phyloP scores from a whole-genome alignment of 2,888 invertebrate species.

The Epinotia bilunana region DNA sequence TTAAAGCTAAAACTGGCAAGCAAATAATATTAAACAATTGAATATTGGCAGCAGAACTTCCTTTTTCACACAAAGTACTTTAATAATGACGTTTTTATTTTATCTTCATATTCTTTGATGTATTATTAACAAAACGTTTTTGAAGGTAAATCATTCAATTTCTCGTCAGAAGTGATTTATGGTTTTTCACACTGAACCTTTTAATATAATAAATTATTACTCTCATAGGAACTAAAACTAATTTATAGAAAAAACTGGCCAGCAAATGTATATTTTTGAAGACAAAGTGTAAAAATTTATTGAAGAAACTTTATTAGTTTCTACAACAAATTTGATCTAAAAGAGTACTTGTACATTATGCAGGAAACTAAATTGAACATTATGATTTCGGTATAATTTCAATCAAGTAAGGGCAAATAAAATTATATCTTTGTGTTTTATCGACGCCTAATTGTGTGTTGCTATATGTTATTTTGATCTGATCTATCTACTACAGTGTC shows the following conservation, averaged over 20 bases:
- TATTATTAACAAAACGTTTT: neutral
- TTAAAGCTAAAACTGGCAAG: conserved; percentile 53
- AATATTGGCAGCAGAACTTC: neutral
- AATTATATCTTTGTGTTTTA: neutral
- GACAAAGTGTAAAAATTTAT: too few relatives aligned
- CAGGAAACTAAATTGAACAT: neutral
- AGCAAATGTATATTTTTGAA: too few relatives aligned
- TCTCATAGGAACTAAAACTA: conserved; percentile 41
- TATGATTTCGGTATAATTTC: neutral
- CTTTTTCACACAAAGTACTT: neutral
- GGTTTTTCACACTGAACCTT: neutral
- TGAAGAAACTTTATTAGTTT: too few relatives aligned
- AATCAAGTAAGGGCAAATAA: neutral
- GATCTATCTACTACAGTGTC: neutral
- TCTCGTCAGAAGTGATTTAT: neutral
- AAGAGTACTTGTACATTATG: neutral
- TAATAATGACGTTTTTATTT: neutral
- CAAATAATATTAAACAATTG: conserved; percentile 44
- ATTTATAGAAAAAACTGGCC: conserved; percentile 23
- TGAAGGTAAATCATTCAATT: neutral
- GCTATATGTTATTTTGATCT: neutral
- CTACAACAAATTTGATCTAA: too few relatives aligned
- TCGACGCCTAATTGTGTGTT: neutral
- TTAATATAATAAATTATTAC: conserved; percentile 27
- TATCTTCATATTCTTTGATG: neutral